Conservation (phyloP, 2,797 vertebrate genomes). For the Sebastes trivittatus region DNA sequence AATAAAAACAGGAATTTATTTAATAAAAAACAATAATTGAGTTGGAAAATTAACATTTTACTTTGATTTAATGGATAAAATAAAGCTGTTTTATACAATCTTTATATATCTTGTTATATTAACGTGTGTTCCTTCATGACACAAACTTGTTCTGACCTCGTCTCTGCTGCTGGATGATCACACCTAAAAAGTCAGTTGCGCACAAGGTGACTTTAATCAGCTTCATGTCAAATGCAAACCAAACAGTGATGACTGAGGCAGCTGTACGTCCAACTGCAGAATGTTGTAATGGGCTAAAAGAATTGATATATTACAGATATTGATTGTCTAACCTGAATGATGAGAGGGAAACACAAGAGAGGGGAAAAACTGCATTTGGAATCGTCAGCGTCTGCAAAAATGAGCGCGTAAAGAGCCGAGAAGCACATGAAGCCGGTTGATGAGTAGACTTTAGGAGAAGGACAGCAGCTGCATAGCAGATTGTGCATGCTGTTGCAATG, state of each 20-base stretch:
- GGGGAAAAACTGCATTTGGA: slow-evolving; percentile 7
- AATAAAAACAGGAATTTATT: neutral
- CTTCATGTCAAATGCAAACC: neutral
- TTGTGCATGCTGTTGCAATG: slow-evolving; percentile 76
- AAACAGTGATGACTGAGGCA: neutral
- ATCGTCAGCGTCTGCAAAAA: neutral
- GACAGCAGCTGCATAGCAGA: slow-evolving; percentile 79
- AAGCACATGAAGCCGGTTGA: slow-evolving; percentile 11
- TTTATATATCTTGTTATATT: neutral
- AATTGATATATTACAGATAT: neutral
- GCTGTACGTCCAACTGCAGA: neutral
- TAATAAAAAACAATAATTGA: neutral
- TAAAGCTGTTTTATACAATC: neutral
- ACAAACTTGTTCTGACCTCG: neutral
- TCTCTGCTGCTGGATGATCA: neutral
- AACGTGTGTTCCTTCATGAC: neutral
- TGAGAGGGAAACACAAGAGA: neutral
- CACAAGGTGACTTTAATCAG: neutral
- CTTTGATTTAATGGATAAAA: neutral
- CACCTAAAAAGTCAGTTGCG: neutral
- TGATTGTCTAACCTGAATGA: neutral
- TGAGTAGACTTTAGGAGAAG: slow-evolving; percentile 62
- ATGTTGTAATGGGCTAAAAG: neutral
- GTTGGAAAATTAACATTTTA: neutral
- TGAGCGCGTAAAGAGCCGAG: neutral